Evolutionary conservation across 2,888 invertebrate species (phyloP).

Genomic region (Rambutsinella grinnellia): DNA sequence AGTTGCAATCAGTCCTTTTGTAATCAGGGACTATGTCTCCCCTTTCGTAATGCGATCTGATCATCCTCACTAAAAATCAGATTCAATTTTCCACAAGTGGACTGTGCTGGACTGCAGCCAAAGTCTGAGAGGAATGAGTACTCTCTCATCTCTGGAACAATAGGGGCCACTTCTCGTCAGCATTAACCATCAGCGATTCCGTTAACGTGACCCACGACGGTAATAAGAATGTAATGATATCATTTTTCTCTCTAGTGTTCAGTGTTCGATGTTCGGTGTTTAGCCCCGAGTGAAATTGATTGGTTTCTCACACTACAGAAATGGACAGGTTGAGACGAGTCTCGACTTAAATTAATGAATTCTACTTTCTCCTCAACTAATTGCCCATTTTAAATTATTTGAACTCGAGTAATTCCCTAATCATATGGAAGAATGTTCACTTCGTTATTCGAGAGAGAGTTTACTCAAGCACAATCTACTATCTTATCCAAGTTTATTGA

Average conservation of each 20-base stretch:
- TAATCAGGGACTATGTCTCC: conserved; percentile 35
- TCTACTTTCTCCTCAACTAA: no score
- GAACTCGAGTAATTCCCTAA: no score
- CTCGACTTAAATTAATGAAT: no score
- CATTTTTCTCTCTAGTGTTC: no score
- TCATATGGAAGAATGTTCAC: not conserved
- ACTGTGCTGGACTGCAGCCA: conserved; percentile 29
- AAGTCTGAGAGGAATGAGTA: conserved; percentile 32
- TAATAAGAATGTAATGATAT: no score
- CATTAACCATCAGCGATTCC: conserved; percentile 34
- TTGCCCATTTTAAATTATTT: no score
- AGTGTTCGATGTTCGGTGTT: no score
- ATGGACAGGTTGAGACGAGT: no score
- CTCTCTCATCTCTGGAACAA: no score
- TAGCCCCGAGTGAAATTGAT: no score
- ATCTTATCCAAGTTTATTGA: no score
- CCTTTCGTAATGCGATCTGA: conserved; percentile 21
- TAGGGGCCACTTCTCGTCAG: conserved; percentile 1
- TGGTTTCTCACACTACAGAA: no score
- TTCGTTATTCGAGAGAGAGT: conserved; percentile 4
- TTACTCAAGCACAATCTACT: conserved; percentile 30
- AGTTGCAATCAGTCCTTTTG: conserved; percentile 32
- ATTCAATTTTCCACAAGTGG: conserved; percentile 44
- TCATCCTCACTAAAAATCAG: conserved; percentile 35
- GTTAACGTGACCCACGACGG: conserved; percentile 35